Evolutionary conservation across 2,888 invertebrate species (phyloP).

Genomic region (Drosophila demipolita): DNA sequence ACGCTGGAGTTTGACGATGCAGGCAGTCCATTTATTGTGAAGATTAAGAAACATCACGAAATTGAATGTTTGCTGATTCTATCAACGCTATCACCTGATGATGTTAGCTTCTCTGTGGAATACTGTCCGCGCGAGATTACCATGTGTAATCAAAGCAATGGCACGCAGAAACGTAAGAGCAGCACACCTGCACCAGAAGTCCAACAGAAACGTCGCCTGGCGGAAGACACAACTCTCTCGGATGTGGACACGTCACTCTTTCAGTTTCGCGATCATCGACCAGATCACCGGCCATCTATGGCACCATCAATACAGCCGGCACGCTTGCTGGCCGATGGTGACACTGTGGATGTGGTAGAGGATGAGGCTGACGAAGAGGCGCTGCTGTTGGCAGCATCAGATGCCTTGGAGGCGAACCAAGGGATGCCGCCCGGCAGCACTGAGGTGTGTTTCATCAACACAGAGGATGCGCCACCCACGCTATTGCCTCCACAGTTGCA

Average conservation of each 20-base stretch:
- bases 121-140: slow-evolving; percentile 64
- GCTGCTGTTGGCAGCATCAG: slow-evolving; percentile 58
- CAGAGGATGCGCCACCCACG: slow-evolving; percentile 46
- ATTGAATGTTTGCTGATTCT: slow-evolving; percentile 93
- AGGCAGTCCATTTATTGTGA: slow-evolving; percentile 92
- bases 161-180: slow-evolving; percentile 64
- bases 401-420: slow-evolving; percentile 53
- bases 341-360: slow-evolving; percentile 48
- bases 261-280: slow-evolving; percentile 49
- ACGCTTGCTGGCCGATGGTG: slow-evolving; percentile 58
- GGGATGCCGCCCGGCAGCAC: slow-evolving; percentile 39
- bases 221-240: slow-evolving; percentile 58
- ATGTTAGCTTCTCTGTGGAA: slow-evolving; percentile 80
- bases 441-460: slow-evolving; percentile 58
- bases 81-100: slow-evolving; percentile 87
- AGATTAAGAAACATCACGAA: slow-evolving; percentile 89
- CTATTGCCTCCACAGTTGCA: slow-evolving; percentile 9
- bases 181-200: slow-evolving; percentile 34
- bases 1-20: slow-evolving; percentile 91
- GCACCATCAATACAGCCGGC: slow-evolving; percentile 60
- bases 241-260: slow-evolving; percentile 51
- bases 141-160: slow-evolving; percentile 23
- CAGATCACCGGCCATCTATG: slow-evolving; percentile 30
- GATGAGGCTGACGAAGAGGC: slow-evolving; percentile 59
- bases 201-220: slow-evolving; percentile 52